Base-by-base conservation (phyloP, 2,797 vertebrate species). In the Peromyscus attwateri region DNA sequence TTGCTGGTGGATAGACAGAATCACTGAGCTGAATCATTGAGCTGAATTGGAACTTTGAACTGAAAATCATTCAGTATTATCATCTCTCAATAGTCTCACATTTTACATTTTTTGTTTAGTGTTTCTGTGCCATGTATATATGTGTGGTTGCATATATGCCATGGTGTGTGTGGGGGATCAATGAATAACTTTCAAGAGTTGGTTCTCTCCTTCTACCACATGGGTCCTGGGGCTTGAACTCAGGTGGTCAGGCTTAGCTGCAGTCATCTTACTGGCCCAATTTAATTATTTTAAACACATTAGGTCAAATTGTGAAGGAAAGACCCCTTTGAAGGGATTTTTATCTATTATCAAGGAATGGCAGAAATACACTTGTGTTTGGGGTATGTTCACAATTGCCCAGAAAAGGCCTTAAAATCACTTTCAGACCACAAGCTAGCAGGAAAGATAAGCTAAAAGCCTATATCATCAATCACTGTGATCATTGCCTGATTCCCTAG, bases 261-360 rank as follows among this genome's bases (percentile, higher is more conserved):
- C 3, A n/a, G 27, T 13, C 64, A 87, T 52, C 66, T 10, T n/a
- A 27, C 34, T 37, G 11, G 46, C 13, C 21, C 12, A 27, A 6
- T 23, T 87, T 84, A 64, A 43, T 64, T 66, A 68, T 85, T 49
- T n/a, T 29, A 55, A 93, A 95, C 16, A 49, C 23, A 3, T 21
- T 79, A 68, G 31, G 34, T 49, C 73, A 92, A 68, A 83, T 10
- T 76, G 40, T 83, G 19, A 27, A 21, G 27, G n/a, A 80, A 87
- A 75, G 43, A 37, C 11, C 9, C 62, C 52, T 91, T 83, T 62
- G 8, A 92, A 94, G 57, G 27, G 13, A 37, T 55, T 76, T 96
- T 89, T 89, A 75, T 79, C 66, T 79, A 62, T 66, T 73, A 96
- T 23, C 21, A 91, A 92, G 64, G 25, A 52, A 64, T 43, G 70